Evolutionary conservation across 1,140 invertebrate species (phyloP).

Genomic region (Dolichoris vasculosae): DNA sequence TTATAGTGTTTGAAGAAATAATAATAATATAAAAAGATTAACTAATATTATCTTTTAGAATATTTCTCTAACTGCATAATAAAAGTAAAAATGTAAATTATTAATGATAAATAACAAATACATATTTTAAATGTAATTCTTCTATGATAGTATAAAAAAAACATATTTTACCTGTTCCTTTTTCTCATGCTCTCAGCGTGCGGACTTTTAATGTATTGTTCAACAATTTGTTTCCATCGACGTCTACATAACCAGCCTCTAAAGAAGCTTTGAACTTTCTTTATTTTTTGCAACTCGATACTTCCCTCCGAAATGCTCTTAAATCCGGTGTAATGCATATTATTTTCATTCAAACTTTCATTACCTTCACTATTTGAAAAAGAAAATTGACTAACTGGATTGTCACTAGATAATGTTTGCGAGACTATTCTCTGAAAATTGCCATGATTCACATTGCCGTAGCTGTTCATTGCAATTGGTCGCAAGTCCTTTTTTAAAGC

Average conservation of each 20-base stretch:
- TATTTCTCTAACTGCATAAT: too few relatives aligned
- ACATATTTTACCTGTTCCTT: slow-evolving; percentile 83
- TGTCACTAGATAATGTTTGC: slow-evolving; percentile 43
- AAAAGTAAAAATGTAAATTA: too few relatives aligned
- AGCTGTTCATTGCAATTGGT: slow-evolving; percentile 62
- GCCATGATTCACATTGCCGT: neutral
- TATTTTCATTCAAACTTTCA: neutral
- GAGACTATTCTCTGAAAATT: slow-evolving; percentile 58
- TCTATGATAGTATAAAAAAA: neutral
- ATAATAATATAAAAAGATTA: too few relatives aligned
- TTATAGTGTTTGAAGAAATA: too few relatives aligned
- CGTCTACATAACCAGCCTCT: slow-evolving; percentile 94
- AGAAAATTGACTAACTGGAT: neutral
- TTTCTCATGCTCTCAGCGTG: slow-evolving; percentile 96
- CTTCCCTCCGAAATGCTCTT: slow-evolving; percentile 75
- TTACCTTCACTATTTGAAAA: neutral
- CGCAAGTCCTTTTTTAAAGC: slow-evolving; percentile 87
- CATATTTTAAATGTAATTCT: neutral
- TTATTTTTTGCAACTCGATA: slow-evolving; percentile 89
- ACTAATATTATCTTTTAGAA: too few relatives aligned
- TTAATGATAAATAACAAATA: too few relatives aligned
- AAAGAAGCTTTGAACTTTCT: slow-evolving; percentile 97
- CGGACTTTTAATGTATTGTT: slow-evolving; percentile 95
- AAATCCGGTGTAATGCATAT: slow-evolving; percentile 45
- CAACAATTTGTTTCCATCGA: slow-evolving; percentile 96